Evolutionary conservation across 2,888 invertebrate genomes (phyloP), one percentile per base, ranked within the genome.

Genomic region (Ormyrus nitidulus): DNA sequence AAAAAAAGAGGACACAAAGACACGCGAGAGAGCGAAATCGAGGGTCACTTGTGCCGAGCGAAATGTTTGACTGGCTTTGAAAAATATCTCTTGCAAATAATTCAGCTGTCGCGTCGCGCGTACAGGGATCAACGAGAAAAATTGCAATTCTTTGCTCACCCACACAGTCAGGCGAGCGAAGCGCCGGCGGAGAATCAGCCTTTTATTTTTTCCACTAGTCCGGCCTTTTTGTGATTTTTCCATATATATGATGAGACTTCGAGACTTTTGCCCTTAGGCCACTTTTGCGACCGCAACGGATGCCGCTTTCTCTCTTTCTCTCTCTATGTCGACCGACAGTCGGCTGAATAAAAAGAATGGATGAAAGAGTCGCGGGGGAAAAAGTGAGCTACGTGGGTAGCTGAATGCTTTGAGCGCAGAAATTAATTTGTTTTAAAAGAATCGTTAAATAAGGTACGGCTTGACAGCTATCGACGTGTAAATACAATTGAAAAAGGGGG

Each of bases 1-100:
- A n/a, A 48, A 48, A n/a, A 59, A 34, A 51, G 5, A 51, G 5
- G n/a, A 34, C 34, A 34, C n/a, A 34, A 3, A 34, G 34, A 34
- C 34, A 34, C 34, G 34, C 34, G 34, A 34, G 34, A 34, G 34
- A 53, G 61, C 8, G 6, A 61, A 72, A 78, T 79, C 56, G 59
- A 79, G 62, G 68, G 73, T 79, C 78, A 79, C 68, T 59, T 49
- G 58, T 46, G 53, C 8, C 9, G 46, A 66, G 53, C n/a, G 44
- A 48, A 62, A 73, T 56, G 62, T 79, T 79, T 79, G 68, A 73
- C 73, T 69, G 54, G 53, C 78, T 79, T 73, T 73, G 73, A 79
- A 56, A 71, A 79, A 69, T 64, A 58, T 73, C 68, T 72, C 56
- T 49, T 6, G 13, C 53, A 65, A 65, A 79, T 79, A 73, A 79